Base-by-base conservation (phyloP, 2,113 vertebrate species). In the Misgurnus anguillicaudatus region DNA sequence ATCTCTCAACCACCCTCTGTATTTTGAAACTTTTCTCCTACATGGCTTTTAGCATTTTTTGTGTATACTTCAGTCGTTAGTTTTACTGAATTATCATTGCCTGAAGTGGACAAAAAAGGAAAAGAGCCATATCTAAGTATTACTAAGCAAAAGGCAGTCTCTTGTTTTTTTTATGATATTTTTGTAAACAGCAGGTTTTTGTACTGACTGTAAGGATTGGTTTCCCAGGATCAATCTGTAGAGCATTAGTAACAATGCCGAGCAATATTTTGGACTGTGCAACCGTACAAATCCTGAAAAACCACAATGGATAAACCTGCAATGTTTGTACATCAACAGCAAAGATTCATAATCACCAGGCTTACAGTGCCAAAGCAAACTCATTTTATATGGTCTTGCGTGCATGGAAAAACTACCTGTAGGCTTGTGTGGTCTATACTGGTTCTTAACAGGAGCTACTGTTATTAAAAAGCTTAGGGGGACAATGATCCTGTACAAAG, bases 271-370 rank as follows among this genome's bases (percentile, higher is more conserved):
- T 21, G 24, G 17, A 53, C 53, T 39, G 24, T 63, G 58, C 31
- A 69, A 60, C 24, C 17, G 57, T 70, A 39, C 8, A 48, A 19
- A 19, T 71, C 48, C 13, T 53, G 5, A 70, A 24, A 38, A 45
- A 57, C 17, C 51, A 71, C 69, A 55, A 57, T 71, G 69, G 36
- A 71, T 8, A 71, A 41, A 71, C 4, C 68, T 71, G 48, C 48
- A 13, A 38, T 39, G 38, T 70, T 38, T 70, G 68, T n/a, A 39
- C 68, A 68, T 68, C 45, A 70, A 17, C 6, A 11, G 68, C 68
- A 71, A 71, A 57, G 68, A 71, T 71, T 71, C 31, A 39, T 71
- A 71, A 71, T 71, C 51, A 13, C 39, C 17, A 55, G 69, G 69
- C 69, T 71, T 39, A 31, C n/a, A 7, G 6, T 71, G 69, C 36